Evolutionary conservation across 2,797 vertebrate species (phyloP).

Genomic region (Chloroceryle amazona): DNA sequence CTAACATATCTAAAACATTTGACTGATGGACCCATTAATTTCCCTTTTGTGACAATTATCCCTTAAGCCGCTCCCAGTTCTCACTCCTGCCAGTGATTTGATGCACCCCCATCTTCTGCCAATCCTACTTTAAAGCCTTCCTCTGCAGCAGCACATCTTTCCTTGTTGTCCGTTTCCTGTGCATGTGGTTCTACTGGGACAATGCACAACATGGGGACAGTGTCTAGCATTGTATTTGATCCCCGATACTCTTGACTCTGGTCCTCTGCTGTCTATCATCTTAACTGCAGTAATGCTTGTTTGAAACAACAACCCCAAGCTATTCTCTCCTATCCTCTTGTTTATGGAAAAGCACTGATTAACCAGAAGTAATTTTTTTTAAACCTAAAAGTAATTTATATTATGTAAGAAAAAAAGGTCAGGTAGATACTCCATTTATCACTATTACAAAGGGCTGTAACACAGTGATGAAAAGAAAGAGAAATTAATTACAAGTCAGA

Average conservation of each 20-base stretch:
- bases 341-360: conserved; percentile 78
- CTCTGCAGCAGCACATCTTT: background rate
- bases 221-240: background rate
- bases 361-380: conserved; percentile 60
- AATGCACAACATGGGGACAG: accelerated
- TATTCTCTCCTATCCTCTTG: conserved; percentile 40
- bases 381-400: conserved; percentile 75
- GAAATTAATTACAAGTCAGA: conserved; percentile 89
- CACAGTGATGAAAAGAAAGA: conserved; percentile 82
- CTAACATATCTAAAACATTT: background rate
- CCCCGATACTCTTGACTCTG: background rate
- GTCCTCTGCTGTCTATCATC: background rate
- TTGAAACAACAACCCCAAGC: conserved; percentile 3
- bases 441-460: conserved; percentile 82
- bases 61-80: background rate
- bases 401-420: conserved; percentile 81
- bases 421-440: conserved; percentile 83
- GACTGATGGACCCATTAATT: background rate
- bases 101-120: background rate
- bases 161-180: accelerated
- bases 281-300: background rate
- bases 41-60: background rate
- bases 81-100: background rate
- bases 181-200: background rate
- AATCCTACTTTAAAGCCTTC: background rate